Evolutionary conservation across 2,113 vertebrate genomes (phyloP).

Genomic region (Engraulis encrasicolus): DNA sequence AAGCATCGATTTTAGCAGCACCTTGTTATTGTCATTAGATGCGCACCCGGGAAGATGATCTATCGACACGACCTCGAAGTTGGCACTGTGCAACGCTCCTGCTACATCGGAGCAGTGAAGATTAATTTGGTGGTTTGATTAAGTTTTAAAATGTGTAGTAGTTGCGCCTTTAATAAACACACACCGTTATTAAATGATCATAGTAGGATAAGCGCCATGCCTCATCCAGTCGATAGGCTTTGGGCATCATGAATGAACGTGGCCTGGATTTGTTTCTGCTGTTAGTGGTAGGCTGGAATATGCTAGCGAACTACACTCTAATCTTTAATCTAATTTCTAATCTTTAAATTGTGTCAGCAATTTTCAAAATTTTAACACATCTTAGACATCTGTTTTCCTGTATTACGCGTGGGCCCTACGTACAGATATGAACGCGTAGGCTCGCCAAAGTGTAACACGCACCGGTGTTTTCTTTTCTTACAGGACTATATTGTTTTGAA

Average conservation of each 20-base stretch:
- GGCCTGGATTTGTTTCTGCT: background rate
- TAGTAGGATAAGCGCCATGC: background rate
- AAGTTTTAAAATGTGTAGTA: background rate
- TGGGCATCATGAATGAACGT: background rate
- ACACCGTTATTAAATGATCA: background rate
- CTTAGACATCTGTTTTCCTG: background rate
- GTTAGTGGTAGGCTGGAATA: too few species aligned
- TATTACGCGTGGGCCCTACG: too few species aligned
- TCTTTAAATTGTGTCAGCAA: too few species aligned
- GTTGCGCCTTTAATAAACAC: background rate
- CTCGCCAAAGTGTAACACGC: too few species aligned
- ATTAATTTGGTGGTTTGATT: background rate
- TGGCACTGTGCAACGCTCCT: background rate
- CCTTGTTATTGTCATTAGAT: conserved; percentile 9
- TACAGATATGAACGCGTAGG: background rate
- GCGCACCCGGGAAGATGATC: background rate
- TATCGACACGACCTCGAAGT: background rate
- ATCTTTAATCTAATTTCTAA: too few species aligned
- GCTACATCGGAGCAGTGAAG: background rate
- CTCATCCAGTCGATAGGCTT: background rate
- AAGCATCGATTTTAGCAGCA: background rate
- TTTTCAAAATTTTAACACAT: background rate
- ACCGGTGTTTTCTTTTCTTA: too few species aligned
- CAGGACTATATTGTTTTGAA: too few species aligned
- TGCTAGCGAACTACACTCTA: too few species aligned